These are phyloP conservation scores for Acrocyrtus sp. DNA, from an alignment of 2,888 invertebrate genomes.

Conservation along the genomic window DNA sequence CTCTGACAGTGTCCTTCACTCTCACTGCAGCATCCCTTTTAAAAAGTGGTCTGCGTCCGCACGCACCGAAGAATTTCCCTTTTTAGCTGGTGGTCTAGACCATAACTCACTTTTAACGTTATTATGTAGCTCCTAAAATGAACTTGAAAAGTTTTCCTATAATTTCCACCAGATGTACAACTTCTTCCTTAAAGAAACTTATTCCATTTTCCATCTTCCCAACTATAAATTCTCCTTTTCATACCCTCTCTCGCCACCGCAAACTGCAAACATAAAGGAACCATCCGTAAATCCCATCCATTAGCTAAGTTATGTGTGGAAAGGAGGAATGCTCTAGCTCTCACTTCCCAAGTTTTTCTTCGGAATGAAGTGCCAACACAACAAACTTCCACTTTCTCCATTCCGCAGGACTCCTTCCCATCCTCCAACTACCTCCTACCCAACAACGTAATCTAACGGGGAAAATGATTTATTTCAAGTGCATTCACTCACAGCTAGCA, in stretches of 20 bases:
- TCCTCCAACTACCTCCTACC: no score
- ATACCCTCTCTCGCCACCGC: background rate
- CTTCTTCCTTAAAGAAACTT: background rate
- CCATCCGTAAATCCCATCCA: background rate
- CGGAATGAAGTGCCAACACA: background rate
- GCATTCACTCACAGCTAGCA: background rate
- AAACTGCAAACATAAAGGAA: background rate
- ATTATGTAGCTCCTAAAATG: no score
- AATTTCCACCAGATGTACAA: background rate
- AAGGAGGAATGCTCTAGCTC: background rate
- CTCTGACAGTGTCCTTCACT: no score
- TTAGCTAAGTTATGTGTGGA: background rate
- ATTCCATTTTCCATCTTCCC: no score
- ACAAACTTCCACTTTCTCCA: background rate
- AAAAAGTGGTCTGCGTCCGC: no score
- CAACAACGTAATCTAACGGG: background rate
- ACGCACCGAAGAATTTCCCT: no score
- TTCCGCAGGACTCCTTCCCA: background rate
- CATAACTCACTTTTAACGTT: no score
- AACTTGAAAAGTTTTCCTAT: constrained; percentile 31
- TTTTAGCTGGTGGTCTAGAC: no score
- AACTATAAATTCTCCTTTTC: background rate
- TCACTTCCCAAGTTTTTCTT: no score
- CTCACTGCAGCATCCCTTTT: no score
- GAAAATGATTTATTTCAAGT: constrained; percentile 18